Evolutionary conservation across 2,113 vertebrate genomes (phyloP), one percentile per base, ranked within the genome.

Genomic region (Nerophis lumbriciformis): DNA sequence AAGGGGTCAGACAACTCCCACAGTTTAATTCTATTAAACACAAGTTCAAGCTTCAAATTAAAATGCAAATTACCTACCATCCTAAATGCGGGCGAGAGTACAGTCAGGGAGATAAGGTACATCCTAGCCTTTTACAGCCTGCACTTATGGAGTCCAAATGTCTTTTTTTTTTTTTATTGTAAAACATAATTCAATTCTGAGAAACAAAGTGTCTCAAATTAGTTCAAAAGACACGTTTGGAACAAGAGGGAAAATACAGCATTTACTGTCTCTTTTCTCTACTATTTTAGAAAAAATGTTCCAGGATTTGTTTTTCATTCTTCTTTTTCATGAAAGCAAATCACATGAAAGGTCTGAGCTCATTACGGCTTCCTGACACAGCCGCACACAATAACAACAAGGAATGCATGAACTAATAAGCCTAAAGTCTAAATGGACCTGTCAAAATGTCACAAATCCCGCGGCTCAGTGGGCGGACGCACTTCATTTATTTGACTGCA

Each of bases 21-120:
- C 72, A 59, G 81, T 84, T 83, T 88, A 90, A 89, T 92, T 91
- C 85, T 88, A 88, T 90, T 89, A 88, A 86, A 83, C 66, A 37
- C 58, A 88, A 85, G 88, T 90, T 90, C 80, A 86, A 85, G 83
- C 85, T 84, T 72, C 84, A 81, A 90, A 91, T 92, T 90, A 91
- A 90, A 92, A 90, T 90, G 90, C 87, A 90, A 92, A 92, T 90
- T 86, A 83, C 82, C 68, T 87, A n/a, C 68, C 11, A 65, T 80
- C 81, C 83, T 87, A 83, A 86, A 88, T 82, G 82, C 66, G 63
- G 79, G 72, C 44, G 67, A 71, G 72, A 78, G 81, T 65, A 79
- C 78, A 82, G 80, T 69, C 73, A 74, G 80, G 0, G 28, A 84
- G 90, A 91, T 89, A 89, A 89, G 79, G 75, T 79, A 75, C 78